Percentiles rank a stretch among this genome's conserved stretches.
phyloP scores from a whole-genome alignment of 2,888 invertebrate species.

The Megalurothrips usitatus region DNA sequence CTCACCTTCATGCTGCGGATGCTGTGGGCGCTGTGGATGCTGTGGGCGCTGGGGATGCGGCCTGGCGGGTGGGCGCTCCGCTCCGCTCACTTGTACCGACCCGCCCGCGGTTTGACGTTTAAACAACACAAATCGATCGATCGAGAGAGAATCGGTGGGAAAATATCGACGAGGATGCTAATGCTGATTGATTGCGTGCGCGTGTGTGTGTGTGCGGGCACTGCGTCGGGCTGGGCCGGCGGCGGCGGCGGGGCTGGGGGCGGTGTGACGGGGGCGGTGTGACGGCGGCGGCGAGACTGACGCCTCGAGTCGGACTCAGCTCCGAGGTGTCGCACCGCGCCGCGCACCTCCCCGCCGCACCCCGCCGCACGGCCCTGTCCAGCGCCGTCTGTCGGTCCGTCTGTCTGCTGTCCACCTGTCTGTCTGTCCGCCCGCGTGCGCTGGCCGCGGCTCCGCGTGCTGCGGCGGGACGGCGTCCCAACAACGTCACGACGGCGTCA shows the following conservation, averaged over 20 bases:
- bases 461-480: not conserved
- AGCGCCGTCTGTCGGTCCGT: not conserved
- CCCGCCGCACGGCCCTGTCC: not conserved
- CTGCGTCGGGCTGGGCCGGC: not conserved
- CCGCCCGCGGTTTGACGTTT: no score
- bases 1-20: slow-evolving; percentile 5
- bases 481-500: not conserved
- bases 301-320: not conserved
- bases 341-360: not conserved
- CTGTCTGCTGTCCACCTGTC: not conserved
- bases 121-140: no score
- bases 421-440: not conserved
- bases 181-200: no score
- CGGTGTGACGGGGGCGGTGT: not conserved
- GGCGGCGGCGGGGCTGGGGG: not conserved
- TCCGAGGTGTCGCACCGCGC: not conserved
- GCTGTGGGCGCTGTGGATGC: no score
- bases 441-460: no score
- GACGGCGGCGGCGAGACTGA: not conserved
- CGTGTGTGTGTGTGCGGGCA: no score
- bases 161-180: no score
- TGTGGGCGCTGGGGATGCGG: not conserved
- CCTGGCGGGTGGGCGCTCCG: not conserved
- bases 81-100: not conserved
- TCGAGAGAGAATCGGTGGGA: no score